phyloP scores from a whole-genome alignment of 2,113 vertebrate species.

The Platycercus adscitus region DNA sequence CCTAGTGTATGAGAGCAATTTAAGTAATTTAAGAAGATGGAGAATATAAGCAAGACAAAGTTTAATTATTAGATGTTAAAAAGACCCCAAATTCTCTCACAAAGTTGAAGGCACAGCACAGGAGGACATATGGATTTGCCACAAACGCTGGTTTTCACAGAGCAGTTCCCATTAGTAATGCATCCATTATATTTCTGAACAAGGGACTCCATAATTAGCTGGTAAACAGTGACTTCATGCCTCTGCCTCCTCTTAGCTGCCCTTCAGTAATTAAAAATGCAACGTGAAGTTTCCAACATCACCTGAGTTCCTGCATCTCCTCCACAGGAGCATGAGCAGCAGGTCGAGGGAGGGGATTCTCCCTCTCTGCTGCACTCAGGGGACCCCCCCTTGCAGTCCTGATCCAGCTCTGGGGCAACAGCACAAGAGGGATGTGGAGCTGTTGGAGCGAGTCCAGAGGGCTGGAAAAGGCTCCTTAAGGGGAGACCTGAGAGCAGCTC shows the following conservation, averaged over 20 bases:
- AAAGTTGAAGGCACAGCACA: no score
- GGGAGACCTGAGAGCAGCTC: no score
- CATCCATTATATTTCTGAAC: neutral
- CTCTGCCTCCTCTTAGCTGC: neutral
- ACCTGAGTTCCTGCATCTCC: neutral
- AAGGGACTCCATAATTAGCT: neutral
- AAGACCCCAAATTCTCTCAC: fast-evolving
- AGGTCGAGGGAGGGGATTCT: neutral
- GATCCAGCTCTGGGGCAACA: neutral
- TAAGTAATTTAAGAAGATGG: neutral
- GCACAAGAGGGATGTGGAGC: neutral
- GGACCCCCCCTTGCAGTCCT: neutral
- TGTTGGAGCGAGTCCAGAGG: neutral
- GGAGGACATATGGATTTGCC: neutral
- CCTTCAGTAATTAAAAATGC: constrained; percentile 12
- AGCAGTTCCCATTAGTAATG: neutral
- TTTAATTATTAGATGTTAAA: neutral
- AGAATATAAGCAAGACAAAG: neutral
- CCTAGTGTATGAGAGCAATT: neutral
- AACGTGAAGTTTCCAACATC: neutral
- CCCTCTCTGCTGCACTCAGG: neutral
- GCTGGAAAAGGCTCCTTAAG: no score
- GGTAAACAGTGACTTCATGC: constrained; percentile 42
- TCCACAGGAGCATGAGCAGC: neutral
- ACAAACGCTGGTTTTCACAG: neutral